phyloP scores from a whole-genome alignment of 2,888 invertebrate species.

The Pterobdella sp. region DNA sequence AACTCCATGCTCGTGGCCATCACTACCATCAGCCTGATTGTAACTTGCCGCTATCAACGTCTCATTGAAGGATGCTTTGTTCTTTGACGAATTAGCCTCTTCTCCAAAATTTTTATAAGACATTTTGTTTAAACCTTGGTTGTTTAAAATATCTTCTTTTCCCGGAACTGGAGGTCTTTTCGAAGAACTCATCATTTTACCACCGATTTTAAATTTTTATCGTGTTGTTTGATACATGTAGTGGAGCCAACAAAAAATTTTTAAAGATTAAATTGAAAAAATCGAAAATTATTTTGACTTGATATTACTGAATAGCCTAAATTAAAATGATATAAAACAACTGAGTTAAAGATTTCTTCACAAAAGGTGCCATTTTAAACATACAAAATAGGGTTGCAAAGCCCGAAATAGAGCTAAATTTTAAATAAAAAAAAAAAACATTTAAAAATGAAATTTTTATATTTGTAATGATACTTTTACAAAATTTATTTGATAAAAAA shows the following conservation, averaged over 20 bases:
- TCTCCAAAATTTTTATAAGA: background rate
- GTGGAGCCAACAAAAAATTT: background rate
- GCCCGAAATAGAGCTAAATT: no score
- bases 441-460: no score
- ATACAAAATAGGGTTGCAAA: slow-evolving; percentile 11
- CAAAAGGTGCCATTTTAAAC: slow-evolving; percentile 6
- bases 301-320: background rate
- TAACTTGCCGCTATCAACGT: slow-evolving; percentile 1
- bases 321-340: background rate
- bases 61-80: slow-evolving; percentile 9
- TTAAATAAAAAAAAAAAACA: no score
- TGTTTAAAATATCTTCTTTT: slow-evolving; percentile 11
- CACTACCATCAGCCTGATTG: slow-evolving; percentile 57
- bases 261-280: background rate
- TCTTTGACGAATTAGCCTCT: background rate
- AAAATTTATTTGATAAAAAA: no score
- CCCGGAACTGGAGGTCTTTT: slow-evolving; percentile 19
- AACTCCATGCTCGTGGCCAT: slow-evolving; percentile 51
- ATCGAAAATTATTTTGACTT: background rate
- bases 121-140: background rate
- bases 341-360: background rate
- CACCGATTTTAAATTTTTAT: no score
- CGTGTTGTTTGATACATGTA: no score
- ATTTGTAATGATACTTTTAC: no score
- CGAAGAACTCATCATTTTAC: slow-evolving; percentile 14